Base-by-base conservation (phyloP, 23 tunicate species). In the Pegea sp. region DNA sequence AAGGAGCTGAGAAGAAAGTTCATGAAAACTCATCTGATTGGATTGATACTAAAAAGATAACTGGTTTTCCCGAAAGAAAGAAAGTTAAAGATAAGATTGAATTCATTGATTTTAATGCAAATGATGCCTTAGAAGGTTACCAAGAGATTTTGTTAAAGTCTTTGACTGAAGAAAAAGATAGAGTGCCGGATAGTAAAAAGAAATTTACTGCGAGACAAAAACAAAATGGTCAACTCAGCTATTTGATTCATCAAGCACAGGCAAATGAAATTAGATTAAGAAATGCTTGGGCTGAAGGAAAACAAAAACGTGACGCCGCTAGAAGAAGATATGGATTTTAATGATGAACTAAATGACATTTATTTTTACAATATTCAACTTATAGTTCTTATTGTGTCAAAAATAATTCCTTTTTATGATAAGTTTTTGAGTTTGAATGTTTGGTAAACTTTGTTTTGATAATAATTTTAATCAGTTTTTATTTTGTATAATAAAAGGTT, bases 271-370 rank as follows among this genome's bases (percentile, higher is more conserved):
- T 84, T 34, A 76, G 74, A 29, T 51, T 84, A 16, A 74, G 74
- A 63, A 74, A 84, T 63, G 63, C 81, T 2, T 84, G 95, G 95
- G 95, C 84, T 38, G 63, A 68, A 13, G 79, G 79, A 7, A 69
- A 59, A 30, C 66, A 56, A 29, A 60, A 72, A 21, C 49, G 72
- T 7, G 42, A 68, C 1, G 76, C 67, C 7, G 73, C 95, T 13
- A 64, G 73, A 67, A 75, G 52, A 31, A 78, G 71, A 63, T 84
- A 84, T 68, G 95, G 95, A 7, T 84, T 73, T 54, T 81, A 66
- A 60, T 30, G 93, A 80, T 27, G 77, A 80, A 49, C 57, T 80
- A 2, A 76, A 80, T 34, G 66, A 71, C 29, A 71, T 80, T 26
- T 79, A 80, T 26, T 21, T 70, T 29, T n/a, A n/a, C n/a, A n/a